Base-by-base conservation (phyloP, 2,888 invertebrate species). In the Lomographa bimaculata region DNA sequence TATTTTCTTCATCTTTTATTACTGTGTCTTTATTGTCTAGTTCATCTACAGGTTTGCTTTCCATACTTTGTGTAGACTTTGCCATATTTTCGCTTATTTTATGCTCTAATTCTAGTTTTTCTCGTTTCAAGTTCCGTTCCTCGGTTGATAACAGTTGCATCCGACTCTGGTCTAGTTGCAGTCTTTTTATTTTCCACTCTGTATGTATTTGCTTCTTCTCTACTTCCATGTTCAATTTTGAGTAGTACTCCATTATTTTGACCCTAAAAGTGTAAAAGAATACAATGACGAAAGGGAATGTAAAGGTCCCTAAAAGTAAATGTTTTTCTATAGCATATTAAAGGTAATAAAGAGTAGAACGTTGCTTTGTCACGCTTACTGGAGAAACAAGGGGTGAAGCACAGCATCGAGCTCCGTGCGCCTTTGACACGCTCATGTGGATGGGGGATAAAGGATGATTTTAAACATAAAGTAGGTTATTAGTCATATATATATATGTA, bases 191-290 rank as follows among this genome's bases (percentile, higher is more conserved):
- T 58, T 91, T 90, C 92, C 92, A 92, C 51, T 90, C 89, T 0
- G 91, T 87, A 49, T 90, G 91, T 18, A 87, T 65, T 44, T 89
- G 87, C 41, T 91, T 89, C 51, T 86, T 90, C 41, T 92, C 91
- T 0, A 91, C 90, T 56, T 91, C 90, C 64, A 89, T 89, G 18
- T 90, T 91, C 21, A 94, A 64, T 58, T 92, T 90, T n/a, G 91
- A 87, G 56, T 93, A 94, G 64, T 93, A 93, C 55, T 91, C 90
- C 60, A 91, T 85, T 54, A 92, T 87, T 70, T 91, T 90, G 39
- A 82, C 81, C 25, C 93, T 93, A 53, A 17, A 85, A 87, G n/a
- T n/a, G n/a, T n/a, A n/a, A n/a, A n/a, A n/a, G n/a, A n/a, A n/a
- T n/a, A n/a, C 28, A 44, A 9, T 6, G 5, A n/a, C 6, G 12